phyloP scores from a whole-genome alignment of 2,888 invertebrate genomes.

The Acleris emargana region DNA sequence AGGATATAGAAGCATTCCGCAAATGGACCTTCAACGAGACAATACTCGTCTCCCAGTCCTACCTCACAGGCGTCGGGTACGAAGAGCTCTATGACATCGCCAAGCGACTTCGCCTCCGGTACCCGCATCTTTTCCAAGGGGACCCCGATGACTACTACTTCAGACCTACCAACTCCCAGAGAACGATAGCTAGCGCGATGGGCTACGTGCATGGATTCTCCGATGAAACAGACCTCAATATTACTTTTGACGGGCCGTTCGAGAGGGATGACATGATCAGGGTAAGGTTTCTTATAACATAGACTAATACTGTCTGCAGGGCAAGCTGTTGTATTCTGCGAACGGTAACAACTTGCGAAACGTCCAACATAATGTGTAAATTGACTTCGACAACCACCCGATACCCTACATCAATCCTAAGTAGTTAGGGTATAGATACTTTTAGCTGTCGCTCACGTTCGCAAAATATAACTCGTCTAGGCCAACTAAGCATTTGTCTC shows the following conservation, averaged over 20 bases:
- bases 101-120: conserved; percentile 34
- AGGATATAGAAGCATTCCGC: conserved; percentile 83
- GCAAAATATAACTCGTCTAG: too few relatives aligned
- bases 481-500: too few relatives aligned
- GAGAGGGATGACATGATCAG: conserved; percentile 40
- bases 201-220: conserved; percentile 77
- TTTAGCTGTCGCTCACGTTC: too few relatives aligned
- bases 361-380: too few relatives aligned
- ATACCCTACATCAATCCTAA: too few relatives aligned
- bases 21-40: conserved; percentile 84
- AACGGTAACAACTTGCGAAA: too few relatives aligned
- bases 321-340: too few relatives aligned
- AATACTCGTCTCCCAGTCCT: conserved; percentile 74
- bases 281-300: conserved; percentile 31
- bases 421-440: too few relatives aligned
- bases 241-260: conserved; percentile 39
- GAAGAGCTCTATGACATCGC: conserved; percentile 84
- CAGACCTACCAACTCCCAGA: conserved; percentile 74
- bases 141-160: conserved; percentile 69
- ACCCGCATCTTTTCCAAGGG: conserved; percentile 53
- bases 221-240: conserved; percentile 32
- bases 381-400: too few relatives aligned
- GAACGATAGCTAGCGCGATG: conserved; percentile 78
- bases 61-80: conserved; percentile 73
- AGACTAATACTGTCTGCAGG: too few relatives aligned